phyloP scores from a whole-genome alignment of 2,113 vertebrate genomes.

The Thomomys bottae region DNA sequence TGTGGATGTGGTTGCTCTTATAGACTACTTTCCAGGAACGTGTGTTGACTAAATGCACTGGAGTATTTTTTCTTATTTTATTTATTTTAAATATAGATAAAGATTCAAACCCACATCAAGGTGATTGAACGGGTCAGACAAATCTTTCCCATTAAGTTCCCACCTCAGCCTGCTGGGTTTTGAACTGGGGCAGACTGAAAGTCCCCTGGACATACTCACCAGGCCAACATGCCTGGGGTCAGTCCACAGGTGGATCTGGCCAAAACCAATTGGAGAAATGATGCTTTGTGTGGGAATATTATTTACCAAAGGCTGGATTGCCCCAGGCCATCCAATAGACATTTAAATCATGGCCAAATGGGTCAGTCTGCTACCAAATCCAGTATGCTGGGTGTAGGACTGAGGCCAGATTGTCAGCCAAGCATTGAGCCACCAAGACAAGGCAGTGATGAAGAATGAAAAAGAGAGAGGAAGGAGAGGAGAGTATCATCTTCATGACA shows the following conservation, averaged over 20 bases:
- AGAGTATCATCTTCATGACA: background rate
- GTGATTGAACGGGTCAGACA: background rate
- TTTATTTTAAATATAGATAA: background rate
- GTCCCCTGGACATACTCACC: background rate
- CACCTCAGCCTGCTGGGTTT: background rate
- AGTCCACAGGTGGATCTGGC: background rate
- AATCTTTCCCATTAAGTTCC: background rate
- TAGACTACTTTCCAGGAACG: background rate
- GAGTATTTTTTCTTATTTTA: background rate
- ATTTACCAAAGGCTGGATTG: background rate
- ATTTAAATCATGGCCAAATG: background rate
- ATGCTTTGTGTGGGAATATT: background rate
- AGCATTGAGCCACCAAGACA: background rate
- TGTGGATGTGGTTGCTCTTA: background rate
- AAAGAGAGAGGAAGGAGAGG: background rate
- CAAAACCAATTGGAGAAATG: background rate
- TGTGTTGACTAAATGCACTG: background rate
- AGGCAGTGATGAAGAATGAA: background rate
- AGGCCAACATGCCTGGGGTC: background rate
- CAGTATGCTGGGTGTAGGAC: background rate
- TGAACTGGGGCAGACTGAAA: background rate
- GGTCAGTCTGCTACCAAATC: rapidly evolving
- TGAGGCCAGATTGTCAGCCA: background rate
- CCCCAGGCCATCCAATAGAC: no score
- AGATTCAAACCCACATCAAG: background rate